Conservation (phyloP, 2,888 invertebrate genomes). For the Aquatica leii region DNA sequence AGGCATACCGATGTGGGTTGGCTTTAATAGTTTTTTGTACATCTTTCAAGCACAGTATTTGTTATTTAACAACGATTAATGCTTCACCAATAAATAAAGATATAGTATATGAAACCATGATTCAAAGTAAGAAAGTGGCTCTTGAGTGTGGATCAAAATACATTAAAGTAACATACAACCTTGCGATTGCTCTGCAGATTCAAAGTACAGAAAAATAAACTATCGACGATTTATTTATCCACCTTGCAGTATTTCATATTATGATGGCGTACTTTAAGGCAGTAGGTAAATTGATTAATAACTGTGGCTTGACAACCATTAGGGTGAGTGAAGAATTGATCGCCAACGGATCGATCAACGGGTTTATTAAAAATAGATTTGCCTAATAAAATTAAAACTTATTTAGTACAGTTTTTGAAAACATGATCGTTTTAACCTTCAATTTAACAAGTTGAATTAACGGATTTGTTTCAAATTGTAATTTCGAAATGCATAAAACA, state of each 20-base stretch:
- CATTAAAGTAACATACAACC: constrained; percentile 49
- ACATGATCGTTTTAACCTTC: no score
- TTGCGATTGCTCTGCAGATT: constrained; percentile 48
- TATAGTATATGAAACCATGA: constrained; percentile 45
- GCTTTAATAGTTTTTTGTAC: constrained; percentile 34
- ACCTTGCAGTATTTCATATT: constrained; percentile 51
- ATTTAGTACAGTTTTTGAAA: no score
- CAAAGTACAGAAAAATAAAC: constrained; percentile 42
- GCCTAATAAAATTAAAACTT: no score
- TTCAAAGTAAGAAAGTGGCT: constrained; percentile 39
- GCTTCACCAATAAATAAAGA: constrained; percentile 13
- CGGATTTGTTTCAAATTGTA: background rate
- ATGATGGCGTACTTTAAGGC: constrained; percentile 46
- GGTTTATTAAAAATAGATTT: constrained; percentile 34
- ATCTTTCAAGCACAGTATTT: background rate
- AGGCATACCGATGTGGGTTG: constrained; percentile 32
- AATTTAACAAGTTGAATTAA: no score
- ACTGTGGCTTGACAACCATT: constrained; percentile 38
- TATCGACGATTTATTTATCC: constrained; percentile 51
- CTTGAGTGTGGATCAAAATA: constrained; percentile 38
- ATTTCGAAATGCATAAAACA: background rate
- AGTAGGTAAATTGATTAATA: constrained; percentile 44
- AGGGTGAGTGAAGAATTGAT: constrained; percentile 41
- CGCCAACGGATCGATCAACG: constrained; percentile 44
- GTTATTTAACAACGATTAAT: constrained; percentile 3